Evolutionary conservation across 2,797 vertebrate species (phyloP).

Genomic region (Chaetophractus vellerosus): DNA sequence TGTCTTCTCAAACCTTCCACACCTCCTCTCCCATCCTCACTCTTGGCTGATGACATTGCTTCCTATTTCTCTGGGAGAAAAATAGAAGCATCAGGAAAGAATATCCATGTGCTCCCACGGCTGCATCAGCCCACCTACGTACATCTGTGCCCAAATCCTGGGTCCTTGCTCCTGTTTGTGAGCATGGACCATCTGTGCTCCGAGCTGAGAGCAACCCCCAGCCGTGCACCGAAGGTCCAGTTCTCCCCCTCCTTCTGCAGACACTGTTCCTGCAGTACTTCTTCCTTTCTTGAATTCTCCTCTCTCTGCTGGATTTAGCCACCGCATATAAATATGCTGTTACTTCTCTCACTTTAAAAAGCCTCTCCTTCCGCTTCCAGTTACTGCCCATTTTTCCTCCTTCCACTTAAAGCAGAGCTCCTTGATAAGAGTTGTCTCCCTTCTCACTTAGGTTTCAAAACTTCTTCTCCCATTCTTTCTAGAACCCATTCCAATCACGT

Average conservation of each 20-base stretch:
- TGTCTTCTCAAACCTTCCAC: slow-evolving; percentile 59
- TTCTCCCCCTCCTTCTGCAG: neutral
- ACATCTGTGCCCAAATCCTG: slow-evolving; percentile 75
- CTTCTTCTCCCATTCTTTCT: neutral
- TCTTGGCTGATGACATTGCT: slow-evolving; percentile 70
- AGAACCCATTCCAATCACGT: neutral
- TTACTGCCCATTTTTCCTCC: neutral
- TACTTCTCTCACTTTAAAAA: neutral
- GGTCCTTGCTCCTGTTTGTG: slow-evolving; percentile 63
- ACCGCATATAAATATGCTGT: neutral
- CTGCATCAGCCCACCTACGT: slow-evolving; percentile 73
- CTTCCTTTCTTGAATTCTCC: neutral
- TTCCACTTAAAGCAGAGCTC: neutral
- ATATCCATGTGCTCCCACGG: slow-evolving; percentile 78
- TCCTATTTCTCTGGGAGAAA: slow-evolving; percentile 80
- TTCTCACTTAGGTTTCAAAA: slow-evolving; percentile 11
- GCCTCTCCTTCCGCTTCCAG: neutral
- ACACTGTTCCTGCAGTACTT: neutral
- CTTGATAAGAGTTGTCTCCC: neutral
- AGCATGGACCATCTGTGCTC: slow-evolving; percentile 76
- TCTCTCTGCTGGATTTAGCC: neutral
- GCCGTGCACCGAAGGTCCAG: too few species aligned
- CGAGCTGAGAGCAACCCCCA: neutral
- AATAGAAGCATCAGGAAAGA: slow-evolving; percentile 85
- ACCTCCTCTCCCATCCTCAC: slow-evolving; percentile 74